These are phyloP conservation scores for Drosophila quinaria DNA, from an alignment of 2,888 invertebrate species.

Conservation along the genomic window DNA sequence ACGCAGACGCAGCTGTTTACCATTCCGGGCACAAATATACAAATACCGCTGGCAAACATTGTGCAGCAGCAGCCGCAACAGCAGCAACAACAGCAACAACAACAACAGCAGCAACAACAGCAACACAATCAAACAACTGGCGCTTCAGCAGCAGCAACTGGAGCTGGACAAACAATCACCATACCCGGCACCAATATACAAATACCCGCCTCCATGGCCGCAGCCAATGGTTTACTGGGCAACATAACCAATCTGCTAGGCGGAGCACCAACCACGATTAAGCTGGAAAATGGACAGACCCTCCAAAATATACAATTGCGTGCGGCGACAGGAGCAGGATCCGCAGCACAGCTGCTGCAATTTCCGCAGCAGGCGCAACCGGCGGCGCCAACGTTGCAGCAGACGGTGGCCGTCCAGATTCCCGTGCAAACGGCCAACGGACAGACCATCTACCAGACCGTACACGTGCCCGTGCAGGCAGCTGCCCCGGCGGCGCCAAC, in stretches of 20 bases:
- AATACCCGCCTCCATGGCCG: constrained; percentile 85
- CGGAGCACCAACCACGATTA: constrained; percentile 72
- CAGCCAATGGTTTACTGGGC: constrained; percentile 84
- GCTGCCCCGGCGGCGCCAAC: constrained; percentile 86
- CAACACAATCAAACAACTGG: constrained; percentile 65
- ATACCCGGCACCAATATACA: constrained; percentile 86
- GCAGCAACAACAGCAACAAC: constrained; percentile 78
- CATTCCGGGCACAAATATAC: constrained; percentile 87
- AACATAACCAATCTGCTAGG: constrained; percentile 78
- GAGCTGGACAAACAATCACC: constrained; percentile 77
- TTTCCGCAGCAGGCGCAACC: constrained; percentile 78
- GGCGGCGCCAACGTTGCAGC: constrained; percentile 82
- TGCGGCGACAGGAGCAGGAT: constrained; percentile 83
- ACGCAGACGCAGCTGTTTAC: constrained; percentile 87
- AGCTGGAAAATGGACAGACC: constrained; percentile 83
- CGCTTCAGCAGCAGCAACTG: constrained; percentile 34
- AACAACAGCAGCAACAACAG: constrained; percentile 30
- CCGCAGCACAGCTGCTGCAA: constrained; percentile 83
- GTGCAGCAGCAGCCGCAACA: constrained; percentile 79
- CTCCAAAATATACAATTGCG: constrained; percentile 91
- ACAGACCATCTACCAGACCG: constrained; percentile 97
- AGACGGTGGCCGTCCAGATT: constrained; percentile 94
- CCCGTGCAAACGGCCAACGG: constrained; percentile 87
- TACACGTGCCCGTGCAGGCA: constrained; percentile 96
- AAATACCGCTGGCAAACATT: constrained; percentile 86